Evolutionary conservation across 2,888 invertebrate genomes (phyloP).

Genomic region (Gastrophysa polygoni): DNA sequence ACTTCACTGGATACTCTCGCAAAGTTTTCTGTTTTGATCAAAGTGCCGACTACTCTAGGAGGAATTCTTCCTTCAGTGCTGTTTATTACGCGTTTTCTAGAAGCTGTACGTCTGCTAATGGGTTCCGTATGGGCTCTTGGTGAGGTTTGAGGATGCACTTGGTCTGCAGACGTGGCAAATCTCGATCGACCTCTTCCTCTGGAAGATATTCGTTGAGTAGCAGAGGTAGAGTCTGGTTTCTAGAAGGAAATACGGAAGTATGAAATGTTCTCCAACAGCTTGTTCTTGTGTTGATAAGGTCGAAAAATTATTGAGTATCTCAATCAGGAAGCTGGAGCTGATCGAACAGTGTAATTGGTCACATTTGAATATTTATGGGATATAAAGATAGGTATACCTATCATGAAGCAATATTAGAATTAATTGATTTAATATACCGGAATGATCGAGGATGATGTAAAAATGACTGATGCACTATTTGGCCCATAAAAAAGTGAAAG

Average conservation of each 20-base stretch:
- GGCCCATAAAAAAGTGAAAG: not conserved
- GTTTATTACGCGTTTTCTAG: constrained; percentile 41
- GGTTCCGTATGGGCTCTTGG: constrained; percentile 25
- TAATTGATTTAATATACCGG: too few relatives aligned
- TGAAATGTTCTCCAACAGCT: not conserved
- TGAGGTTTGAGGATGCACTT: constrained; percentile 37
- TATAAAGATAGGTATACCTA: too few relatives aligned
- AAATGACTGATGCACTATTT: not conserved
- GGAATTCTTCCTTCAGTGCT: constrained; percentile 34
- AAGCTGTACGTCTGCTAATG: constrained; percentile 32
- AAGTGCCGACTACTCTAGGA: constrained; percentile 17
- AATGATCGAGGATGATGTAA: not conserved
- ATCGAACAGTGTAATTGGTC: too few relatives aligned
- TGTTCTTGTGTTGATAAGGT: too few relatives aligned
- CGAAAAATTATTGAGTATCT: too few relatives aligned
- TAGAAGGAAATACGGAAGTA: constrained; percentile 31
- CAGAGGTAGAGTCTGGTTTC: constrained; percentile 39
- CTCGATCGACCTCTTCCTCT: constrained; percentile 52
- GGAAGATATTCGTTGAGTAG: constrained; percentile 42
- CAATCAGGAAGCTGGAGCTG: too few relatives aligned
- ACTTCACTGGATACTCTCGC: not conserved
- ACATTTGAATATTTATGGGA: too few relatives aligned
- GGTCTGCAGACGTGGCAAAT: constrained; percentile 50
- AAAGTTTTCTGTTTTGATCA: not conserved
- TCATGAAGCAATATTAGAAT: too few relatives aligned